Evolutionary conservation across 2,888 invertebrate species (phyloP).

Genomic region (Xestobium rufovillosum): DNA sequence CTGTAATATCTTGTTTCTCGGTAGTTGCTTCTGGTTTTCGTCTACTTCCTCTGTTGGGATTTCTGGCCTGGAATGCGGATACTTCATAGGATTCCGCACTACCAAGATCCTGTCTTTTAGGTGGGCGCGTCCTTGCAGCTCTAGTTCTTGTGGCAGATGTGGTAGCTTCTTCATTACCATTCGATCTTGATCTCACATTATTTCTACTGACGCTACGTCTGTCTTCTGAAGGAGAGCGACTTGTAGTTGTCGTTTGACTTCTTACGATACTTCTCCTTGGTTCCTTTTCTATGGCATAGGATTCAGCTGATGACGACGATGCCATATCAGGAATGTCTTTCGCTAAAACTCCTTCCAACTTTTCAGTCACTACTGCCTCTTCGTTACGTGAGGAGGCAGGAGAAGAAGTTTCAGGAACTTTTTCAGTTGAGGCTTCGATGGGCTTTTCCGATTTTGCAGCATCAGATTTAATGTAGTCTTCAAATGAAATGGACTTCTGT

Average conservation of each 20-base stretch:
- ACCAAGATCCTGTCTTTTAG: no score
- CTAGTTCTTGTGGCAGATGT: slow-evolving; percentile 21
- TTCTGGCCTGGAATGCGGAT: no score
- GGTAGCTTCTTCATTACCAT: slow-evolving; percentile 13
- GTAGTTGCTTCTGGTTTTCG: slow-evolving; percentile 12
- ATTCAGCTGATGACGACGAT: slow-evolving; percentile 8
- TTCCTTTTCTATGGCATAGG: slow-evolving; percentile 6
- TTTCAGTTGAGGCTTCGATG: slow-evolving; percentile 16
- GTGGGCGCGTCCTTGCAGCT: slow-evolving; percentile 16
- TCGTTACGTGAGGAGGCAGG: slow-evolving; percentile 19
- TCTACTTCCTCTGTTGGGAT: slow-evolving; percentile 5
- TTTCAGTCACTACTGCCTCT: slow-evolving; percentile 17
- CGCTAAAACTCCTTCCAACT: slow-evolving; percentile 17
- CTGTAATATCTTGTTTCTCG: no score
- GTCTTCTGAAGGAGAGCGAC: slow-evolving; percentile 4
- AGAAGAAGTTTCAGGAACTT: slow-evolving; percentile 16
- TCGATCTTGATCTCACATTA: slow-evolving; percentile 14
- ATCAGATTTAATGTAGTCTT: no score
- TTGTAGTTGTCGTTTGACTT: no score
- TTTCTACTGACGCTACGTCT: slow-evolving; percentile 14
- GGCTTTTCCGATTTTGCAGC: no score
- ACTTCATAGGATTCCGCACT: no score
- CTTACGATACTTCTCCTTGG: slow-evolving; percentile 6
- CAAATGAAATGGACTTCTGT: no score
- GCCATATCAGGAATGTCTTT: no score